phyloP scores from a whole-genome alignment of 1,140 invertebrate genomes.

The Helicoverpa armigera region DNA sequence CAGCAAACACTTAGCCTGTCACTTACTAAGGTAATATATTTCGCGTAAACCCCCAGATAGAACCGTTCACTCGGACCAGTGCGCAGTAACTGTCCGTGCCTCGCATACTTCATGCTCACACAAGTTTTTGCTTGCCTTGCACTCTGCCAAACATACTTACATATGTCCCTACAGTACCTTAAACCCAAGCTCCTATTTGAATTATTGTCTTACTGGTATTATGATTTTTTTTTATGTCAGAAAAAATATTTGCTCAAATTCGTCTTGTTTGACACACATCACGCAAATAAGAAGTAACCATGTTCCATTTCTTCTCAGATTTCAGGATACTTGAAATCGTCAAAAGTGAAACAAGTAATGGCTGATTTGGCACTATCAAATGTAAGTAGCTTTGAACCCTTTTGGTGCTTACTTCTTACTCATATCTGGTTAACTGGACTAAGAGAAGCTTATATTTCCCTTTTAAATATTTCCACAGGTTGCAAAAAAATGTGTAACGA shows the following conservation, averaged over 20 bases:
- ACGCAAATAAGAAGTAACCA: neutral
- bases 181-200: too few species aligned
- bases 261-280: too few species aligned
- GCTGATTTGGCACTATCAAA: slow-evolving; percentile 96
- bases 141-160: too few species aligned
- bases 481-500: slow-evolving; percentile 92
- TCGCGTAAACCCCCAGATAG: too few species aligned
- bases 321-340: slow-evolving; percentile 90
- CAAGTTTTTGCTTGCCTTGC: too few species aligned
- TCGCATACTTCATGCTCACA: too few species aligned
- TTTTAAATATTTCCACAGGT: slow-evolving; percentile 82
- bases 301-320: slow-evolving; percentile 81
- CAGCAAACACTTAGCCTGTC: slow-evolving; percentile 94
- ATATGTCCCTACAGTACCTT: too few species aligned
- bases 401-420: neutral
- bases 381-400: slow-evolving; percentile 61
- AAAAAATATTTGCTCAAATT: too few species aligned
- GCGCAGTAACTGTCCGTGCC: too few species aligned
- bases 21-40: slow-evolving; percentile 90
- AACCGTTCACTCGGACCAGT: too few species aligned
- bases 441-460: neutral
- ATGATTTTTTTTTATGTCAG: too few species aligned
- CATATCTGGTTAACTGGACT: neutral
- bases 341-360: slow-evolving; percentile 94
- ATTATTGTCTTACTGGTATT: too few species aligned